Base-by-base conservation (phyloP, 2,113 vertebrate species). In the Madoqua kirkii region DNA sequence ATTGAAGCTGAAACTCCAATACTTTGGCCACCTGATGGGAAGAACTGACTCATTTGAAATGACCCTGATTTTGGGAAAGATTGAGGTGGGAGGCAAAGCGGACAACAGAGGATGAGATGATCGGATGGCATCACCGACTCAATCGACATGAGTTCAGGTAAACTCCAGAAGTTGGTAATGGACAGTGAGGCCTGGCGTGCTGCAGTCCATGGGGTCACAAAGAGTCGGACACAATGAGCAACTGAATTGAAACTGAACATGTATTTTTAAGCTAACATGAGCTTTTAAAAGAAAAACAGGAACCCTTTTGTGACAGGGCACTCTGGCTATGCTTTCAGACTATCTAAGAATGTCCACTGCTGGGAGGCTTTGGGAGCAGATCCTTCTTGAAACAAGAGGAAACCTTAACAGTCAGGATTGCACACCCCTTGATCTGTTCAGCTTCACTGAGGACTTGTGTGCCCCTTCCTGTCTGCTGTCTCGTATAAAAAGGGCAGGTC, bases 191-290 rank as follows among this genome's bases (percentile, higher is more conserved):
- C 67, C 67, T 40, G 10, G 19, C 0, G 0, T 71, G 67, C 67
- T 71, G n/a, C n/a, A 5, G 10, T 40, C n/a, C n/a, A 40, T 40
- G 67, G 5, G 67, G 19, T 71, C 0, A 0, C 67, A 71, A 12
- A 71, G n/a, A 71, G 67, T 40, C 3, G 0, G 10, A 40, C 3
- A 6, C 2, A 11, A 71, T 40, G 10, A 71, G 67, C 3, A 3
- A 40, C n/a, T 40, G n/a, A 71, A 40, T 21, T 40, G n/a, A 40
- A 71, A 23, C 40, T n/a, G 71, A 10, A 78, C 29, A 45, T 12
- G 2, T 19, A 67, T 54, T 82, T 92, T 45, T 33, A 82, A 48
- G 11, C 27, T 93, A 67, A 55, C 23, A 11, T 55, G 25, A 62
- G 11, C 31, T 60, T 84, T 83, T 6, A 31, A 62, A 86, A n/a